These are phyloP conservation scores for Troglohyphantes excavatus DNA, from an alignment of 2,888 invertebrate genomes.

Conservation along the genomic window DNA sequence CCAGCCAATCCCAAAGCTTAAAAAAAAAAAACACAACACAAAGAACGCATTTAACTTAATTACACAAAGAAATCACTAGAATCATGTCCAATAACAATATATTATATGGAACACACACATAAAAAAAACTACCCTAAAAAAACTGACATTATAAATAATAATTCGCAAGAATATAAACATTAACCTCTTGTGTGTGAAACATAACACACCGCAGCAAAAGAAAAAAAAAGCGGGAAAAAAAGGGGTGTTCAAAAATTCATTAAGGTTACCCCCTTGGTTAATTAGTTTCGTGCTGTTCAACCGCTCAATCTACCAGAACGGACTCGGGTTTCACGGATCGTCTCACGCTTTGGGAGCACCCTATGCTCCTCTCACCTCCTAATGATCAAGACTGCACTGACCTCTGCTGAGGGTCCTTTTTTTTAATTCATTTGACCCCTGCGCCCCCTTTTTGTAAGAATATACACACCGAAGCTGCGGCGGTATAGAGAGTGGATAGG, in stretches of 20 bases:
- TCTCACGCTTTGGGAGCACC: constrained; percentile 57
- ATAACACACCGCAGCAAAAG: constrained; percentile 44
- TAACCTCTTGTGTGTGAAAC: constrained; percentile 62
- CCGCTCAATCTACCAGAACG: constrained; percentile 26
- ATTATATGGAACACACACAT: constrained; percentile 6
- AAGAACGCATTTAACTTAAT: constrained; percentile 45
- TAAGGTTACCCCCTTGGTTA: constrained; percentile 72
- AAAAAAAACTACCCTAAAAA: background rate
- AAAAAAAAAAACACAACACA: background rate
- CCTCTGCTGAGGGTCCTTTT: constrained; percentile 10
- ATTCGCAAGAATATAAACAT: constrained; percentile 18
- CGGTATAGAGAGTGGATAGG: constrained; percentile 10
- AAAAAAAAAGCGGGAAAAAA: constrained; percentile 43
- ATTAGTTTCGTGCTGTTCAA: constrained; percentile 69
- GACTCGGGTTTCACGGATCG: constrained; percentile 66
- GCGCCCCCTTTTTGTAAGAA: constrained; percentile 35
- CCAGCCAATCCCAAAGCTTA: background rate
- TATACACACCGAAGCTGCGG: constrained; percentile 46
- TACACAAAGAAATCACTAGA: constrained; percentile 13
- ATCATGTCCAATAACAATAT: constrained; percentile 24
- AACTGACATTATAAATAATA: background rate
- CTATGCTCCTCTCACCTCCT: constrained; percentile 39
- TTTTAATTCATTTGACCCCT: constrained; percentile 70
- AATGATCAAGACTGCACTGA: constrained; percentile 42
- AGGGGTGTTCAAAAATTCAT: constrained; percentile 64